Evolutionary conservation across 1,140 invertebrate genomes (phyloP), one percentile per base, ranked within the genome.

Genomic region (Neodiprion fabricii): DNA sequence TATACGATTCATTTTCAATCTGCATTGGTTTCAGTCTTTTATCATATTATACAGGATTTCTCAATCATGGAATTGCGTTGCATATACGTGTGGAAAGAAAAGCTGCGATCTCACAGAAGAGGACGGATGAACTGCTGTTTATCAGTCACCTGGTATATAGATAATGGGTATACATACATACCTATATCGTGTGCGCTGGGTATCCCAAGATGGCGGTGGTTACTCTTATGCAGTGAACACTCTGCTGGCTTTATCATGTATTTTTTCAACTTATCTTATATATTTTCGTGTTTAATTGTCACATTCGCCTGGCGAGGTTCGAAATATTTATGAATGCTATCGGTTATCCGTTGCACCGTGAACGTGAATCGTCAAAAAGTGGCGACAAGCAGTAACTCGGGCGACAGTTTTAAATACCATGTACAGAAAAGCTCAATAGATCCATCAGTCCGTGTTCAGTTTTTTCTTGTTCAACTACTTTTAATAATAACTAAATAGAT

Each of bases 171-270:
- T 40, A 40, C 28, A 40, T 40, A 40, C 28, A 40, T 40, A 40
- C 28, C 28, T 40, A 40, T 40, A 40, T 40, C 28, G 28, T 40
- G 28, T 4, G 28, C 28, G 53, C n/a, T 61, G 53, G 53, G 53
- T 61, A 8, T 12, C 53, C 53, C 53, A 61, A 61, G 53, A 61
- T 61, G 53, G 53, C 53, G 53, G 9, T 61, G 53, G 53, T 61
- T 61, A 9, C 11, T 61, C 9, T 17, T 14, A 61, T 61, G 53
- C 53, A 61, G 53, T 61, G 53, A 61, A 61, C n/a, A 61, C n/a
- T 61, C 53, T 61, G n/a, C 53, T 61, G 53, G 4, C 28, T 61
- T 61, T 61, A 61, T 61, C 53, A 61, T 61, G 53, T 61, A 61
- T 61, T 61, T 61, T 9, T 61, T 17, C 11, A 61, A 61, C 11